Percentiles rank a stretch among this genome's conserved stretches.
phyloP scores from a whole-genome alignment of 2,888 invertebrate species.

The Smittia aterrima region DNA sequence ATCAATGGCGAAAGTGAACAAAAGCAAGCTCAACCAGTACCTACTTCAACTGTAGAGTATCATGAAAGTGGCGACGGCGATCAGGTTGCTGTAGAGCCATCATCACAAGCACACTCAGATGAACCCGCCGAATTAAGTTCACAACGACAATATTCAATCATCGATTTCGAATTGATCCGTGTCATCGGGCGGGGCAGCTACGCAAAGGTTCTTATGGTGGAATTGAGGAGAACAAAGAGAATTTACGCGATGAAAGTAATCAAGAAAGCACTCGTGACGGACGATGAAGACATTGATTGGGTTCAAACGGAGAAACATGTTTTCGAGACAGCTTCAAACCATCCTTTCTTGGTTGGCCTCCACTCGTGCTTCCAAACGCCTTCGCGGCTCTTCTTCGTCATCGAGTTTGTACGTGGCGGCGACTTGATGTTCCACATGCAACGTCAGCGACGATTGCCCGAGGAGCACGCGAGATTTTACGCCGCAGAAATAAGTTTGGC shows the following conservation, averaged over 20 bases:
- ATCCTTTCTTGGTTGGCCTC: slow-evolving; percentile 93
- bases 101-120: slow-evolving; percentile 40
- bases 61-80: slow-evolving; percentile 47
- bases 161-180: slow-evolving; percentile 89
- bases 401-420: slow-evolving; percentile 92
- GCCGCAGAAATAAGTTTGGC: slow-evolving; percentile 96
- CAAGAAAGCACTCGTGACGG: slow-evolving; percentile 92
- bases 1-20: slow-evolving; percentile 43
- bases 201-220: slow-evolving; percentile 95
- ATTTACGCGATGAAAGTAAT: slow-evolving; percentile 98
- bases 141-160: slow-evolving; percentile 79
- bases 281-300: slow-evolving; percentile 89
- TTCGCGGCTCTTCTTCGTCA: slow-evolving; percentile 88
- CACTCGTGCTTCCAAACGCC: slow-evolving; percentile 97
- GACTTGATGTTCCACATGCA: slow-evolving; percentile 99
- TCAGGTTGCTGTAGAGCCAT: slow-evolving; percentile 44
- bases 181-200: slow-evolving; percentile 96
- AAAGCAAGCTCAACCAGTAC: slow-evolving; percentile 52
- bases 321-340: slow-evolving; percentile 95
- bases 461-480: slow-evolving; percentile 93
- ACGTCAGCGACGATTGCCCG: slow-evolving; percentile 83
- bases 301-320: slow-evolving; percentile 98
- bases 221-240: slow-evolving; percentile 82
- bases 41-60: slow-evolving; percentile 60
- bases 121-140: slow-evolving; percentile 29